Evolutionary conservation across 2,888 invertebrate species (phyloP).

Genomic region (Allophyes oxyacanthae): DNA sequence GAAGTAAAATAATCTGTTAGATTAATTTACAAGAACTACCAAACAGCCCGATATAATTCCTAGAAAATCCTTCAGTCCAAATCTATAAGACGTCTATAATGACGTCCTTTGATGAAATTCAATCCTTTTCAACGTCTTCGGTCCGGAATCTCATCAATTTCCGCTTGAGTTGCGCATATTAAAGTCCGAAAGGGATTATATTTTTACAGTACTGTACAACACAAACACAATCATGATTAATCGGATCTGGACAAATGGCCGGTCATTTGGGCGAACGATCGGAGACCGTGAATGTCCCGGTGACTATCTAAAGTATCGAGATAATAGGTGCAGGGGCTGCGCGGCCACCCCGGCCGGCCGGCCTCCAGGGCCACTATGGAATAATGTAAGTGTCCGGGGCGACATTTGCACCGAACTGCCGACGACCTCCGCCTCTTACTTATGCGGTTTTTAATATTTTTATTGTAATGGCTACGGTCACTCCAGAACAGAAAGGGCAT

Average conservation of each 20-base stretch:
- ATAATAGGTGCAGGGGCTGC: slow-evolving; percentile 84
- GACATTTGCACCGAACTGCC: slow-evolving; percentile 89
- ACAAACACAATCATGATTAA: slow-evolving; percentile 88
- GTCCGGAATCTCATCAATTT: slow-evolving; percentile 59
- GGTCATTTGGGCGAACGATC: slow-evolving; percentile 86
- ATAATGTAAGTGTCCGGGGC: slow-evolving; percentile 88
- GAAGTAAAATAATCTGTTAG: slow-evolving; percentile 80
- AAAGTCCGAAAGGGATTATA: slow-evolving; percentile 77
- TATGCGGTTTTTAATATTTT: slow-evolving; percentile 90
- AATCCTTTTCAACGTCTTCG: slow-evolving; percentile 80
- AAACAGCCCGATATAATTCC: slow-evolving; percentile 75
- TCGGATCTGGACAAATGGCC: slow-evolving; percentile 86
- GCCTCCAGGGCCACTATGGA: slow-evolving; percentile 74
- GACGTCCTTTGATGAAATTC: slow-evolving; percentile 77
- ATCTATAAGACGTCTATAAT: slow-evolving; percentile 70
- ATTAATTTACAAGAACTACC: slow-evolving; percentile 78
- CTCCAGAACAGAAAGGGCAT: slow-evolving; percentile 64
- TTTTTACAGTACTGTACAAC: slow-evolving; percentile 79
- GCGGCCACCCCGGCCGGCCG: slow-evolving; percentile 53
- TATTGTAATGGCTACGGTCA: slow-evolving; percentile 90
- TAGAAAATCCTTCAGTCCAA: slow-evolving; percentile 77
- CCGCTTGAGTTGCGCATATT: slow-evolving; percentile 66
- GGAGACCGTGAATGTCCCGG: slow-evolving; percentile 81
- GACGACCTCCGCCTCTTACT: slow-evolving; percentile 88
- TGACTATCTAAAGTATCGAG: slow-evolving; percentile 89